Conservation (phyloP, 2,113 vertebrate genomes). For the Seriola dumerili region DNA sequence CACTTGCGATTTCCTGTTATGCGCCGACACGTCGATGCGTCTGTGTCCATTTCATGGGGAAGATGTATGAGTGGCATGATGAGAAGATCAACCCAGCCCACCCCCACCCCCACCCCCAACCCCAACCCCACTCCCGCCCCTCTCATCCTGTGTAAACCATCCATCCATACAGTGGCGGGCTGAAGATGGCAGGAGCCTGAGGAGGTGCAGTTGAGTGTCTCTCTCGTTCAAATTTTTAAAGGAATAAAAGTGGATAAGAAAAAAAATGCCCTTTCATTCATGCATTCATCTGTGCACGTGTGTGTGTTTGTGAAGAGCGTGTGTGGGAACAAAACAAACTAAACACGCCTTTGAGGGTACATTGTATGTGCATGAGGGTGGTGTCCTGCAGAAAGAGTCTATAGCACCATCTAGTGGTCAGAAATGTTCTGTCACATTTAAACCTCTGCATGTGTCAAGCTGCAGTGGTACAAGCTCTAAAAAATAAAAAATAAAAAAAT, state of each 20-base stretch:
- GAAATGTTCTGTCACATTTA: background rate
- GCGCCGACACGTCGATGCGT: background rate
- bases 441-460: background rate
- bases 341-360: background rate
- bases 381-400: slow-evolving; percentile 18
- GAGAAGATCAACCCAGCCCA: slow-evolving; percentile 29
- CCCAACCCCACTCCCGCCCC: too few species aligned
- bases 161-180: background rate
- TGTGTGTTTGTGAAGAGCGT: background rate
- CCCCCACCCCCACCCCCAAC: too few species aligned
- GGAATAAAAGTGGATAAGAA: background rate
- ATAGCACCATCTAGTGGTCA: slow-evolving; percentile 64
- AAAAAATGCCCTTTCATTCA: background rate
- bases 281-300: background rate
- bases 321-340: background rate
- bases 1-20: slow-evolving; percentile 23
- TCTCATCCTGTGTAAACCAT: background rate
- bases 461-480: background rate
- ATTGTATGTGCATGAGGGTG: background rate
- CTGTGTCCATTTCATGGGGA: slow-evolving; percentile 18
- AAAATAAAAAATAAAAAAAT: background rate
- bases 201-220: background rate
- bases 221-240: background rate
- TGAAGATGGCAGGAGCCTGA: slow-evolving; percentile 8
- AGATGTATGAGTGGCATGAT: slow-evolving; percentile 37